Conservation (phyloP, 2,113 vertebrate species). For the Leucosticte australis region DNA sequence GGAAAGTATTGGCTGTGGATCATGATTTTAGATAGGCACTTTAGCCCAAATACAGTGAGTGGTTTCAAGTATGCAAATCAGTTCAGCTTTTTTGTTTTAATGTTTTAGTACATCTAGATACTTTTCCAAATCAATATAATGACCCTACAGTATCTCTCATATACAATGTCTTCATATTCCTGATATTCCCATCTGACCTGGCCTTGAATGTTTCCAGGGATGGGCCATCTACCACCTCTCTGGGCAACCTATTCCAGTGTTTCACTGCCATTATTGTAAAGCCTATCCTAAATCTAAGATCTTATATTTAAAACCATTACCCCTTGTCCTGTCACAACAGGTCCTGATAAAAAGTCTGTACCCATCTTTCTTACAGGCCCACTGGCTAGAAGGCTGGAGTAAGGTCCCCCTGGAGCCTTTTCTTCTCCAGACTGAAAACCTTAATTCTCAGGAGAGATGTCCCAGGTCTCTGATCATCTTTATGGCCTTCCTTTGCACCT, state of each 20-base stretch:
- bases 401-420: background rate
- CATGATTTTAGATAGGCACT: background rate
- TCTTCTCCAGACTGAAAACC: background rate
- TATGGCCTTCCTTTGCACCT: background rate
- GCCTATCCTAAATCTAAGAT: background rate
- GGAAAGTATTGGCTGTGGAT: background rate
- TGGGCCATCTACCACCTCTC: background rate
- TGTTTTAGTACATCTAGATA: background rate
- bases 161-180: background rate
- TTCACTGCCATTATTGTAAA: background rate
- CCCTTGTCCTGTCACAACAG: background rate
- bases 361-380: background rate
- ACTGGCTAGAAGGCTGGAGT: background rate
- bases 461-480: accelerated
- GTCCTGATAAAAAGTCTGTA: background rate
- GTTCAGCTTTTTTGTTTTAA: background rate
- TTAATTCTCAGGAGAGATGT: background rate
- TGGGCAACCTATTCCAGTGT: background rate
- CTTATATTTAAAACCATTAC: background rate
- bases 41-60: background rate
- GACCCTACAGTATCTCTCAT: background rate
- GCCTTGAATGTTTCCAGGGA: background rate
- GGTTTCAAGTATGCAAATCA: background rate
- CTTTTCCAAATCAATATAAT: background rate
- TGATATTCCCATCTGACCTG: background rate